Percentiles rank a stretch among this genome's conserved stretches.
Conservation (phyloP, 2,888 invertebrate species). For the Caenorhabditis parvicauda region DNA sequence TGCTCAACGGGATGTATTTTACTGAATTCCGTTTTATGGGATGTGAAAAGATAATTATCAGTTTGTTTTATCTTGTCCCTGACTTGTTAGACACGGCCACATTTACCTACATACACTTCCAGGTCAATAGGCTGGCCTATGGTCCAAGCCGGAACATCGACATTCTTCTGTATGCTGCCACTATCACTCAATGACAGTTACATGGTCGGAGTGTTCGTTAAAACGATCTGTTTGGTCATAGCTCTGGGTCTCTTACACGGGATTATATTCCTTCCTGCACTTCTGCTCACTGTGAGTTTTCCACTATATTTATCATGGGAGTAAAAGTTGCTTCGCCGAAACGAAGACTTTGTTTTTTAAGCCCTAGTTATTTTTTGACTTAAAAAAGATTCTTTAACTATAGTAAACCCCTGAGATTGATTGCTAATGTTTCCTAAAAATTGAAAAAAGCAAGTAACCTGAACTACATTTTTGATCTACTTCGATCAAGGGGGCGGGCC, state of each 20-base stretch:
- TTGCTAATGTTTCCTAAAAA: no score
- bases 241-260: conserved; percentile 45
- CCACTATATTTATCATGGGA: no score
- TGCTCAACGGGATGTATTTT: no score
- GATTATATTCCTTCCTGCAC: conserved; percentile 45
- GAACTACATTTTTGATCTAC: neutral
- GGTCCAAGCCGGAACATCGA: conserved; percentile 48
- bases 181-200: conserved; percentile 41
- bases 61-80: no score
- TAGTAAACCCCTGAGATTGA: no score
- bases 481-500: no score
- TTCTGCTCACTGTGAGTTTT: conserved; percentile 36
- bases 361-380: no score
- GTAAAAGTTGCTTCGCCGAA: no score
- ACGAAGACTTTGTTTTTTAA: no score
- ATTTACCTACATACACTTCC: conserved; percentile 1
- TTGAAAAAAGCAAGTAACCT: neutral
- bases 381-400: no score
- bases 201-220: conserved; percentile 47
- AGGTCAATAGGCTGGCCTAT: conserved; percentile 52
- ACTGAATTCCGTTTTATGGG: no score
- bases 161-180: conserved; percentile 40
- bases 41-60: neutral
- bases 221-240: conserved; percentile 46
- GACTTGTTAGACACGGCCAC: neutral